Conservation (phyloP, 37 sponge, comb jelly and placozoan species). For the Oopsacas minuta region DNA sequence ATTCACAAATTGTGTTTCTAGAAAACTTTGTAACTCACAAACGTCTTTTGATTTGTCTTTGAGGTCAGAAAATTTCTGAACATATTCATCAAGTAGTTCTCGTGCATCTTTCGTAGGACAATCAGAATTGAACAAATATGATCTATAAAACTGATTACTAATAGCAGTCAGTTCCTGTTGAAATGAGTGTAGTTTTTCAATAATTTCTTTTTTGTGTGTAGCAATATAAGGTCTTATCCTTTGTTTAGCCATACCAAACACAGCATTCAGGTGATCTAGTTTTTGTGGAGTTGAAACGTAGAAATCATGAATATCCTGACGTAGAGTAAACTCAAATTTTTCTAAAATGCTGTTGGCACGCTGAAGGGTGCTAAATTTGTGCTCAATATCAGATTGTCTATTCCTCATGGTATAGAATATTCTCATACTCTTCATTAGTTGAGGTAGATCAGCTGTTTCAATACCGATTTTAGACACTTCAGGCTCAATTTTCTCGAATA, state of each 20-base stretch:
- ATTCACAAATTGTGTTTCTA: neutral
- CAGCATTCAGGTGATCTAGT: neutral
- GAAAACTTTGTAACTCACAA: conserved; percentile 3
- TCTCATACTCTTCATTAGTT: neutral
- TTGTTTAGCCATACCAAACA: neutral
- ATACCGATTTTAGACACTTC: neutral
- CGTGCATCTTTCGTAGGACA: conserved; percentile 14
- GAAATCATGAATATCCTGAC: neutral
- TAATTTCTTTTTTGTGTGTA: neutral
- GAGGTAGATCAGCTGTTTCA: neutral
- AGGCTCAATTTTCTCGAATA: neutral
- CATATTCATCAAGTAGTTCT: neutral
- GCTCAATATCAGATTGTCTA: neutral
- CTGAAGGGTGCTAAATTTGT: conserved; percentile 5
- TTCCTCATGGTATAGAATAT: neutral
- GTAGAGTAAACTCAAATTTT: neutral
- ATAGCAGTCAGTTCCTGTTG: neutral
- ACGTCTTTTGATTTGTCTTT: neutral
- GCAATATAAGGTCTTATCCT: neutral
- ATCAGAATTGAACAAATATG: neutral
- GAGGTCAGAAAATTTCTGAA: neutral
- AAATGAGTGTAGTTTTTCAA: neutral
- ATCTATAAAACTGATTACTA: neutral
- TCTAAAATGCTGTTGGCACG: neutral
- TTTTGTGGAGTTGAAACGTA: neutral